Evolutionary conservation across 2,113 vertebrate species (phyloP).

Genomic region (Pluvianellus socialis): DNA sequence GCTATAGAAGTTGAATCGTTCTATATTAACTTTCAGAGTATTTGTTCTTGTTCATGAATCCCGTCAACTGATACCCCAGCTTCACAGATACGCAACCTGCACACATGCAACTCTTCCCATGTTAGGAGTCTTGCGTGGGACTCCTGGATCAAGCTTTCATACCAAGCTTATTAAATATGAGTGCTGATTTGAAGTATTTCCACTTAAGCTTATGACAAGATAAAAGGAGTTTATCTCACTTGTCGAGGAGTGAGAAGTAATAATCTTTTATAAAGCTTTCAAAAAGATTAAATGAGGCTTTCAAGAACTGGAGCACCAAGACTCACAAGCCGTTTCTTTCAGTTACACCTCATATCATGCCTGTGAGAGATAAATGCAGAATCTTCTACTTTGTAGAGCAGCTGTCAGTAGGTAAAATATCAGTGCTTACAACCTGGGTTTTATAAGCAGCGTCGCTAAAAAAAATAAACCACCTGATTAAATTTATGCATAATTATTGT

Average conservation of each 20-base stretch:
- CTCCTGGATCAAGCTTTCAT: neutral
- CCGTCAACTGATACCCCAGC: neutral
- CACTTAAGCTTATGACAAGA: neutral
- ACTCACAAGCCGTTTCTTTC: neutral
- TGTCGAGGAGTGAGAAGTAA: neutral
- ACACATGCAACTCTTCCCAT: accelerated
- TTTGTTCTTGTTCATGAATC: neutral
- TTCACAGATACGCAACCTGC: neutral
- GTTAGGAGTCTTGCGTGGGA: accelerated
- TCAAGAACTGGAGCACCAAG: neutral
- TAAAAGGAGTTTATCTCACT: neutral
- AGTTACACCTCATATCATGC: neutral
- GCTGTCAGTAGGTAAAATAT: neutral
- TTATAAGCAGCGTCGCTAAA: neutral
- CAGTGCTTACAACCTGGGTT: neutral
- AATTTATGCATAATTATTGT: neutral
- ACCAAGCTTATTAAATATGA: neutral
- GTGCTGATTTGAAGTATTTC: neutral
- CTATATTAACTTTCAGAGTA: neutral
- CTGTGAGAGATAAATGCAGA: neutral
- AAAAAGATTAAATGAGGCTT: neutral
- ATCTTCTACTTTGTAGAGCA: neutral
- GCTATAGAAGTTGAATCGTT: neutral
- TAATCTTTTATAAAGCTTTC: neutral
- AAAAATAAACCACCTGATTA: neutral